Evolutionary conservation across 2,797 vertebrate genomes (phyloP), one percentile per base, ranked within the genome.

Genomic region (Lacerta agilis): DNA sequence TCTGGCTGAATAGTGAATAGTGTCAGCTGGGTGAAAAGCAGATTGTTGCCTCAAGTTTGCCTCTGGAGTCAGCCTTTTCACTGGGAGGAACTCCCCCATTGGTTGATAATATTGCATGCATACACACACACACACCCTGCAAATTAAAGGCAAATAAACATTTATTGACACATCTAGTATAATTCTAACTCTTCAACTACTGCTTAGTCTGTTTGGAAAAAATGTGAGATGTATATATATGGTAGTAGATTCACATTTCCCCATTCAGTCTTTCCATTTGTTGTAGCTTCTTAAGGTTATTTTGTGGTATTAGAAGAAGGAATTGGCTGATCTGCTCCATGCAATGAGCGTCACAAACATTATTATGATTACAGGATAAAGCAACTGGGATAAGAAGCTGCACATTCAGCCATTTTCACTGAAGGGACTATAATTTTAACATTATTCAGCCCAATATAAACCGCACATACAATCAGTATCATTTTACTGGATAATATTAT

Each of bases 381-480:
- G 2, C 11, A 45, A 86, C 88, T 25, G 58, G 5, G 15, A 33
- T 78, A 3, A 90, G 92, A 94, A 76, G 1, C 61, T 64, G 61
- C 61, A 64, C 61, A 18, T 64, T 64, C 61, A 64, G 61, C 61
- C 1, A 33, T 94, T 94, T 95, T 90, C 77, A 88, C 66, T 87
- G 88, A 81, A 90, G 89, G 78, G 86, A 25, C 38, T 88, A 89
- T 71, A 82, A 94, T 94, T 94, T 95, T 43, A 89, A 7, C 43
- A 89, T 88, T 92, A 90, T 84, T 86, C 29, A 90, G 77, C 73
- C 89, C 88, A 89, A 91, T 81, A 82, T 55, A 89, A 96, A 94
- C 90, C 90, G 88, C 88, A 93, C 85, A 92, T 86, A 89, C 90
- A 93, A 88, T 36, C 90, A 92, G 58, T 69, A 93, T 87, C 76